Conservation (phyloP, 2,797 vertebrate species). For the Neosalanx taihuensis region DNA sequence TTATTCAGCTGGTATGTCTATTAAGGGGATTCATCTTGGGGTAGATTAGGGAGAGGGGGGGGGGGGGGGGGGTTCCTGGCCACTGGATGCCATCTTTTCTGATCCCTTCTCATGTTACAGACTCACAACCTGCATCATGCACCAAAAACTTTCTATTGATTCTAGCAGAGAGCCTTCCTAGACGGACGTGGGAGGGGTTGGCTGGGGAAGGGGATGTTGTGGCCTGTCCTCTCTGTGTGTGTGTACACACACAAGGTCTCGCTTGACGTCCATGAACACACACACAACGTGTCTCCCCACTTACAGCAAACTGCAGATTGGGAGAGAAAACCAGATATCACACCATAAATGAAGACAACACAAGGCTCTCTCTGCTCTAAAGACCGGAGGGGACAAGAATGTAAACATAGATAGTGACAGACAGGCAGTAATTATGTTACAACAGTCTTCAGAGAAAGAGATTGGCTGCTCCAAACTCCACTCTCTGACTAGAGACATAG, state of each 20-base stretch:
- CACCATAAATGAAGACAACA: no score
- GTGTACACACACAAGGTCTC: constrained; percentile 2
- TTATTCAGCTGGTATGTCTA: constrained; percentile 5
- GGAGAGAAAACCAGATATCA: no score
- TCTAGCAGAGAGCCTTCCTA: constrained; percentile 65
- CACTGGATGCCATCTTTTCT: constrained; percentile 51
- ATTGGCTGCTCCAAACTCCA: no score
- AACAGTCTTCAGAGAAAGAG: no score
- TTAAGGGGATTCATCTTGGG: not conserved
- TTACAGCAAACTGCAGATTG: no score
- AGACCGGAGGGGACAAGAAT: no score
- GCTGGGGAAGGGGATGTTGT: constrained; percentile 1
- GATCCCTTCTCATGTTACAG: constrained; percentile 60
- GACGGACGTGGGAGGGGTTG: constrained; percentile 48
- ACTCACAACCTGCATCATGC: constrained; percentile 58
- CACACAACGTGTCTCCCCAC: not conserved
- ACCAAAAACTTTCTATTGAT: constrained; percentile 77
- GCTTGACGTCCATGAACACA: constrained; percentile 8
- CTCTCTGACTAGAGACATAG: no score
- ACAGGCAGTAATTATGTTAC: no score
- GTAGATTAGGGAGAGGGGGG: constrained; percentile 7
- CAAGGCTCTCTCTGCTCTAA: no score
- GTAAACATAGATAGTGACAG: no score
- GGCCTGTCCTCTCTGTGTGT: not conserved
- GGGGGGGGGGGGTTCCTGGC: constrained; percentile 34